phyloP scores from a whole-genome alignment of 2,888 invertebrate genomes.

The Ochlodes sylvanus region DNA sequence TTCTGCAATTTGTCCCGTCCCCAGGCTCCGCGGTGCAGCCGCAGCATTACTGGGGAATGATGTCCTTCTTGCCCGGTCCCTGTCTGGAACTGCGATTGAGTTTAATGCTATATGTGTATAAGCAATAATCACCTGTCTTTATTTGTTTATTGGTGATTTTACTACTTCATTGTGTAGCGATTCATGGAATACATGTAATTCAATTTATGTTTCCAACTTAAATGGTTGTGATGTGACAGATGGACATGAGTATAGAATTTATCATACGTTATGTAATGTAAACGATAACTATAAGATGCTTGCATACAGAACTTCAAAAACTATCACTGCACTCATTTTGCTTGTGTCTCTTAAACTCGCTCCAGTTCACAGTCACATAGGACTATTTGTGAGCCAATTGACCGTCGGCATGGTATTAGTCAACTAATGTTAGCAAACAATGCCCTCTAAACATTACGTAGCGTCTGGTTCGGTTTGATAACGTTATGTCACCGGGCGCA shows the following conservation, averaged over 20 bases:
- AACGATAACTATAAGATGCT: too few species aligned
- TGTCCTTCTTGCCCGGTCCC: not conserved
- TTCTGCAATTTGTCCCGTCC: not conserved
- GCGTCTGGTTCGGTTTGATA: conserved; percentile 8
- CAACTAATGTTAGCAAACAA: conserved; percentile 3
- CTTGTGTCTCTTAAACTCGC: not conserved
- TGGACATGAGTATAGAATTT: too few species aligned
- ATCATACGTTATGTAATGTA: too few species aligned
- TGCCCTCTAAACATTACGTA: not conserved
- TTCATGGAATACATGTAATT: too few species aligned
- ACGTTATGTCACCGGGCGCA: conserved; percentile 9
- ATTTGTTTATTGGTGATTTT: too few species aligned
- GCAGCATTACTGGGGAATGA: not conserved
- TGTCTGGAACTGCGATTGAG: not conserved
- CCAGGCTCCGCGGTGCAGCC: not conserved
- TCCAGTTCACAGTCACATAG: not conserved
- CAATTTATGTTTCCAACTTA: too few species aligned
- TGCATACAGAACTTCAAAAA: too few species aligned
- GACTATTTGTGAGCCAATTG: not conserved
- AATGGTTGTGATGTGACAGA: too few species aligned
- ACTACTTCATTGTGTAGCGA: too few species aligned
- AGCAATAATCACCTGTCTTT: too few species aligned
- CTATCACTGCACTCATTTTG: not conserved
- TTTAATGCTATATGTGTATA: not conserved
- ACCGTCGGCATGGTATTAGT: not conserved